phyloP scores from a whole-genome alignment of 2,888 invertebrate species.

The Carterocephalus palaemon region DNA sequence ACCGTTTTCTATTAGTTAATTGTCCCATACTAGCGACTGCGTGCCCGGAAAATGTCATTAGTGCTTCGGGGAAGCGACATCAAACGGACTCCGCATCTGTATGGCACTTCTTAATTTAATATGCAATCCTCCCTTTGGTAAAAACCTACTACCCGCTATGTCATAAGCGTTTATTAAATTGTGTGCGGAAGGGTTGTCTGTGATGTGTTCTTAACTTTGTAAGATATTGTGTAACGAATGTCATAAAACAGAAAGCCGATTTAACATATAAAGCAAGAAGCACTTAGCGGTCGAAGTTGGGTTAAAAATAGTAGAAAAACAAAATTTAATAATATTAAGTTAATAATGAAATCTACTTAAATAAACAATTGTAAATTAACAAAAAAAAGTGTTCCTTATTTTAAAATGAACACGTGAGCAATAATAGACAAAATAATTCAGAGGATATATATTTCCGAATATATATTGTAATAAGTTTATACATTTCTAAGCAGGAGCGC shows the following conservation, averaged over 20 bases:
- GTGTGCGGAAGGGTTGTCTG: slow-evolving; percentile 52
- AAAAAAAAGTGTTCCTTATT: no score
- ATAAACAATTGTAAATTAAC: no score
- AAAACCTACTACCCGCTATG: slow-evolving; percentile 63
- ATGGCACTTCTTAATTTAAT: slow-evolving; percentile 71
- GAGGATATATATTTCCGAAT: no score
- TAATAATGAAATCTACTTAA: no score
- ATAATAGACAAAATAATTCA: no score
- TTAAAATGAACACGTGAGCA: no score
- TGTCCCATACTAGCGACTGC: slow-evolving; percentile 33
- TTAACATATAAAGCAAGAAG: no score
- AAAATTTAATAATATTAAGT: no score
- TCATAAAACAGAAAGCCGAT: slow-evolving; percentile 4
- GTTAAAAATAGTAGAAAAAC: no score
- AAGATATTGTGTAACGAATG: slow-evolving; percentile 24
- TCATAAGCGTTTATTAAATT: slow-evolving; percentile 61
- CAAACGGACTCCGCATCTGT: slow-evolving; percentile 70
- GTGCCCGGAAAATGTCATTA: slow-evolving; percentile 70
- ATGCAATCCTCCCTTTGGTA: slow-evolving; percentile 62
- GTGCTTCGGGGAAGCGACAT: slow-evolving; percentile 61
- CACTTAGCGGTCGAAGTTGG: no score
- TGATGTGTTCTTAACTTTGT: slow-evolving; percentile 27
- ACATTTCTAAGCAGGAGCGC: no score
- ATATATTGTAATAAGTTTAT: no score
- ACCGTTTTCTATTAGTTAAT: background rate